Evolutionary conservation across 2,888 invertebrate species (phyloP).

Genomic region (Phaedon cochleariae): DNA sequence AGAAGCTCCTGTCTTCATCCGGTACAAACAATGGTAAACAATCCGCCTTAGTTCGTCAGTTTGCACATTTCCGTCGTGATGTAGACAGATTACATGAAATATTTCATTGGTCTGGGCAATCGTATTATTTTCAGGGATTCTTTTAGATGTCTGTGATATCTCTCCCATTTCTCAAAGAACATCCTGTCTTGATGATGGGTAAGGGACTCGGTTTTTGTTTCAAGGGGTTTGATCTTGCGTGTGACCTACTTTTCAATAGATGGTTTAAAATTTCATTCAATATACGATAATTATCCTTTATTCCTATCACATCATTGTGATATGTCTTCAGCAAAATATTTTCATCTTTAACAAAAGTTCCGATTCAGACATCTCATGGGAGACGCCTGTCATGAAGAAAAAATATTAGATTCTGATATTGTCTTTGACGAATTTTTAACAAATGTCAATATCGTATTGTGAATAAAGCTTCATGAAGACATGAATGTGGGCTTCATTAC

Average conservation of each 20-base stretch:
- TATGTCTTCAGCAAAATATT: too few relatives aligned
- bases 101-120: constrained; percentile 34
- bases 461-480: too few relatives aligned
- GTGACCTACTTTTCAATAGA: constrained; percentile 7
- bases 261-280: not conserved
- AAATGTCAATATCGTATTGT: too few relatives aligned
- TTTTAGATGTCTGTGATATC: constrained; percentile 40
- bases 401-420: too few relatives aligned
- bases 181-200: constrained; percentile 29
- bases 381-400: too few relatives aligned
- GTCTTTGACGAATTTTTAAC: too few relatives aligned
- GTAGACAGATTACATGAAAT: constrained; percentile 37
- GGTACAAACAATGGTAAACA: constrained; percentile 44
- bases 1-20: constrained; percentile 47
- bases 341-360: too few relatives aligned
- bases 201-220: constrained; percentile 10
- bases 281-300: not conserved
- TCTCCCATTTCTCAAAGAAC: constrained; percentile 40
- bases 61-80: constrained; percentile 39
- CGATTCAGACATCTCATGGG: too few relatives aligned
- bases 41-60: constrained; percentile 37
- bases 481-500: too few relatives aligned
- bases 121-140: constrained; percentile 43
- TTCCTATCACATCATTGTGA: not conserved
- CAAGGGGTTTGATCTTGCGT: constrained; percentile 6